Percentiles rank a stretch among this genome's conserved stretches.
phyloP scores from a whole-genome alignment of 2,113 vertebrate genomes.

The Axis porcinus region DNA sequence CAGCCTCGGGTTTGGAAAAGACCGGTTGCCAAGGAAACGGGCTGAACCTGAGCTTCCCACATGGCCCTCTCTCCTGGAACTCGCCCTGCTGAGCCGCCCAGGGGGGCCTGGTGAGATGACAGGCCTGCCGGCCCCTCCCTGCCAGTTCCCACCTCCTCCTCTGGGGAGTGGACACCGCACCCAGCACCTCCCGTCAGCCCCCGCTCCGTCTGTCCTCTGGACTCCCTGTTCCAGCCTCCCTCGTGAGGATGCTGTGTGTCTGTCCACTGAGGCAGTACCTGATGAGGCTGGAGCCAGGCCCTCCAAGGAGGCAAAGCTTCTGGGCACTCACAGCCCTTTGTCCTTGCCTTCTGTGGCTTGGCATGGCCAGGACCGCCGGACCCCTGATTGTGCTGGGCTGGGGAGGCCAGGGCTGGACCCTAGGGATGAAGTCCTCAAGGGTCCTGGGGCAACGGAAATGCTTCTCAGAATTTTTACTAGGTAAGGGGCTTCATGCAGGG shows the following conservation, averaged over 20 bases:
- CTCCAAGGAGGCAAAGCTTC: not conserved
- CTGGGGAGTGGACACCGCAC: not conserved
- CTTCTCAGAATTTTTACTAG: not conserved
- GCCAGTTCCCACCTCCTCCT: not conserved
- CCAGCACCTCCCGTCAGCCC: not conserved
- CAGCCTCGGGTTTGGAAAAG: not conserved
- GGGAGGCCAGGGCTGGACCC: not conserved
- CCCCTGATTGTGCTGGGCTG: not conserved
- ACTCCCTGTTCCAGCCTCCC: not conserved
- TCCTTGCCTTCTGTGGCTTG: not conserved
- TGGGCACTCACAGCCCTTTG: not conserved
- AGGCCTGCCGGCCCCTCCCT: not conserved
- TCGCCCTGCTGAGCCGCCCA: not conserved
- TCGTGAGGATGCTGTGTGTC: not conserved
- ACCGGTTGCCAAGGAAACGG: slow-evolving; percentile 45
- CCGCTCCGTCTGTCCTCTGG: not conserved
- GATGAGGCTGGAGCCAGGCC: not conserved
- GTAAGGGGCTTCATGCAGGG: not conserved
- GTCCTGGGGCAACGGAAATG: not conserved
- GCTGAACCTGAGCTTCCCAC: not conserved
- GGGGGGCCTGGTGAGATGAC: not conserved
- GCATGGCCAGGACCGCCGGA: fast-evolving
- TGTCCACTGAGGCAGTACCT: not conserved
- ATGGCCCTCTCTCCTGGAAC: not conserved
- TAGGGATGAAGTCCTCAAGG: not conserved